phyloP scores from a whole-genome alignment of 2,888 invertebrate genomes.

The Drosophila ustulata region DNA sequence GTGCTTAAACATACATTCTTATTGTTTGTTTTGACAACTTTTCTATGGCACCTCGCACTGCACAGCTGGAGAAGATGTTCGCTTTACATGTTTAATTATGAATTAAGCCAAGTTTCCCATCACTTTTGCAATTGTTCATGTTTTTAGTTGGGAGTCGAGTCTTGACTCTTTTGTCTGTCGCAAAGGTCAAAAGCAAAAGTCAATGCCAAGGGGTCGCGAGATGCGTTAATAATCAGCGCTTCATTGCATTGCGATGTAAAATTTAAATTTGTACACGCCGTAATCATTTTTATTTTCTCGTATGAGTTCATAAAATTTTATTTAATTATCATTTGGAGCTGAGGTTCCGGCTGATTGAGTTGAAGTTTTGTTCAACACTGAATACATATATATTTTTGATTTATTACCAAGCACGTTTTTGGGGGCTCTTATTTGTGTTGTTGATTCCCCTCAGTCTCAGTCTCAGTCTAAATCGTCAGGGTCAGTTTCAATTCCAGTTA shows the following conservation, averaged over 20 bases:
- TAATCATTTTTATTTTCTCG: conserved; percentile 10
- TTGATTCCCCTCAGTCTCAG: conserved; percentile 16
- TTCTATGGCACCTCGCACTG: conserved; percentile 22
- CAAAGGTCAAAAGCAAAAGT: conserved; percentile 69
- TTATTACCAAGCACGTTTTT: conserved; percentile 56
- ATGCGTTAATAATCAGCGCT: conserved; percentile 45
- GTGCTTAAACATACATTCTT: not conserved
- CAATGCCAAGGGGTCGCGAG: conserved; percentile 61
- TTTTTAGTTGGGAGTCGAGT: conserved; percentile 16
- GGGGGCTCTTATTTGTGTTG: conserved; percentile 10
- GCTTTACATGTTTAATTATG: conserved; percentile 49
- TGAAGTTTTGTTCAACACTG: conserved; percentile 45
- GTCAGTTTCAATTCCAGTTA: conserved; percentile 40
- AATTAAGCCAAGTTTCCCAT: conserved; percentile 52
- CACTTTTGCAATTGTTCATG: conserved; percentile 40
- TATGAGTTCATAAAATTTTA: conserved; percentile 43
- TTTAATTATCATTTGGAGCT: conserved; percentile 56
- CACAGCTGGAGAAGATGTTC: conserved; percentile 16
- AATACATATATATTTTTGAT: conserved; percentile 53
- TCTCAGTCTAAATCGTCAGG: conserved; percentile 30
- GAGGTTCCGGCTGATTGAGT: conserved; percentile 55
- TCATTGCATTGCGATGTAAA: conserved; percentile 41
- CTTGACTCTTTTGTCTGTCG: conserved; percentile 19
- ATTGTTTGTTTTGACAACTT: conserved; percentile 2
- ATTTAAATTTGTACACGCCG: conserved; percentile 22